Percentiles rank a stretch among this genome's conserved stretches.
Evolutionary conservation across 2,113 vertebrate species (phyloP).

Genomic region (Chloropsis hardwickii): DNA sequence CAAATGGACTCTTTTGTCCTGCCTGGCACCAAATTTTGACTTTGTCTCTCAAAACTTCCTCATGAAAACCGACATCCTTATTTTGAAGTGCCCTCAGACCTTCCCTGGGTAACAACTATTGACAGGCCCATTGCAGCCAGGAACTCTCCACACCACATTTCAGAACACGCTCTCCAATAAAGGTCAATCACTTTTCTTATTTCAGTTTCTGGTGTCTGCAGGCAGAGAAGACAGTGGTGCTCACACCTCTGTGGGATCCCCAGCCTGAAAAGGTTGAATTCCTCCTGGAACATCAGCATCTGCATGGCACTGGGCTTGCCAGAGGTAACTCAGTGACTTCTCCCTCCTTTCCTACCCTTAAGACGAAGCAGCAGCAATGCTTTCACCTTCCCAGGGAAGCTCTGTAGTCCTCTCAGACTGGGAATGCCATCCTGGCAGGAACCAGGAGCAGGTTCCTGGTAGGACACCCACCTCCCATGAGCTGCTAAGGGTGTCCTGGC

Average conservation of each 20-base stretch:
- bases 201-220: not conserved
- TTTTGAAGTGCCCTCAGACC: not conserved
- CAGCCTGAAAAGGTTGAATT: not conserved
- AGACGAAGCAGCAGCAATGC: not conserved
- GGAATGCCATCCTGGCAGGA: not conserved
- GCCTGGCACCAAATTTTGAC: not conserved
- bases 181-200: not conserved
- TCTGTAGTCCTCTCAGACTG: not conserved
- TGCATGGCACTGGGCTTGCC: rapidly evolving
- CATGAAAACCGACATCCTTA: not conserved
- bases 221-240: not conserved
- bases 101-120: not conserved
- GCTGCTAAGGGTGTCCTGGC: not conserved
- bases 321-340: not conserved
- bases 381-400: not conserved
- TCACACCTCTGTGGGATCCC: not conserved
- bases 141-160: not conserved
- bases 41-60: not conserved
- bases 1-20: not conserved
- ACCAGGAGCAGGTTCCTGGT: not conserved
- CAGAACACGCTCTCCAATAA: not conserved
- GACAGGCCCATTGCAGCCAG: rapidly evolving
- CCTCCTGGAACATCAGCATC: not conserved
- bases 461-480: not conserved
- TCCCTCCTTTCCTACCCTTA: not conserved